These are phyloP conservation scores for Crotophaga sulcirostris DNA, from an alignment of 2,113 vertebrate species.

Conservation along the genomic window DNA sequence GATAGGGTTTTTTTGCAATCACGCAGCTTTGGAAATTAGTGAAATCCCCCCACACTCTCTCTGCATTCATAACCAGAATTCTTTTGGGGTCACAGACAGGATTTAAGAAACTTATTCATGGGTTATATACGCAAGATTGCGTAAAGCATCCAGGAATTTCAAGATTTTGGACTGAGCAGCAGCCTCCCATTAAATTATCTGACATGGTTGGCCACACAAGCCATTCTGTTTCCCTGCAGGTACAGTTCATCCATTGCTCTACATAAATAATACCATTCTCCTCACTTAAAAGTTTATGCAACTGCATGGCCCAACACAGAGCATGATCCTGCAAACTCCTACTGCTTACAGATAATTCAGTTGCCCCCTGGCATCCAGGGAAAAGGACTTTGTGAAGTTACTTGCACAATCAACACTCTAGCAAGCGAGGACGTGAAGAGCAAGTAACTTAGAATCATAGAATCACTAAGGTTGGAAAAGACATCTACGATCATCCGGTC, in stretches of 20 bases:
- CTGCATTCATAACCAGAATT: not conserved
- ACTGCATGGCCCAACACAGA: not conserved
- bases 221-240: not conserved
- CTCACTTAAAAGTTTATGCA: accelerated
- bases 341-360: not conserved
- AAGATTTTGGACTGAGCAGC: not conserved
- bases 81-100: not conserved
- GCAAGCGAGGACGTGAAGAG: not conserved
- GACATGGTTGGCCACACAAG: accelerated
- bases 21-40: not conserved
- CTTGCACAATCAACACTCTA: not conserved
- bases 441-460: too few relatives aligned
- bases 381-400: not conserved
- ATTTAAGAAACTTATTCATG: not conserved
- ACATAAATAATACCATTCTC: accelerated
- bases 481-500: too few relatives aligned
- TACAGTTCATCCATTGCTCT: accelerated
- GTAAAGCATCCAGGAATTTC: not conserved
- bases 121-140: not conserved
- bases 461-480: too few relatives aligned
- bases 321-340: not conserved
- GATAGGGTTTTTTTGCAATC: not conserved
- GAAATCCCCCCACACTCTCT: not conserved
- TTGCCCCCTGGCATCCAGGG: not conserved
- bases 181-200: not conserved